phyloP scores from a whole-genome alignment of 2,113 vertebrate genomes.

The Tragelaphus imberbis region DNA sequence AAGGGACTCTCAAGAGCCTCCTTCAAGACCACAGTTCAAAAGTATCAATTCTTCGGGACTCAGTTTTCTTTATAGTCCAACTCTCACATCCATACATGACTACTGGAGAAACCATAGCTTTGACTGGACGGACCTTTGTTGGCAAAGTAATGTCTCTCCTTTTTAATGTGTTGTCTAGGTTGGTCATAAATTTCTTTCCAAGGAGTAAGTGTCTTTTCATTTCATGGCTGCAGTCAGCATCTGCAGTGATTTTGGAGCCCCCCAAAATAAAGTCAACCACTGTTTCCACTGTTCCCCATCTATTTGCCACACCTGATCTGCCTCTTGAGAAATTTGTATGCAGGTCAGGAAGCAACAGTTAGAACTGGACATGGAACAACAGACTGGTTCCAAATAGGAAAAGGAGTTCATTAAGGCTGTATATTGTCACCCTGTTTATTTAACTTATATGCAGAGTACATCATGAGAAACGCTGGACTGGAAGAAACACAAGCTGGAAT shows the following conservation, averaged over 20 bases:
- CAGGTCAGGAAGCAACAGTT: no score
- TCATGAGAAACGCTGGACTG: no score
- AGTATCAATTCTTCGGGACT: not conserved
- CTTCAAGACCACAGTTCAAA: not conserved
- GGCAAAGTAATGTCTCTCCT: not conserved
- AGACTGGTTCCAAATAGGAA: no score
- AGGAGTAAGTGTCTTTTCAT: not conserved
- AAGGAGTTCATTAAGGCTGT: no score
- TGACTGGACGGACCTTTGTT: not conserved
- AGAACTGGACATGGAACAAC: no score
- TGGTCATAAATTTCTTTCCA: not conserved
- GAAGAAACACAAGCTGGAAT: no score
- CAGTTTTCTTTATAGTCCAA: not conserved
- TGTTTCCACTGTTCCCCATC: not conserved
- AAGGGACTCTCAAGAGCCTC: not conserved
- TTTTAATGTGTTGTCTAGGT: not conserved
- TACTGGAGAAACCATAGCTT: not conserved
- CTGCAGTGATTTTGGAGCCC: not conserved
- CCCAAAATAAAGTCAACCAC: not conserved
- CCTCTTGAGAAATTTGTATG: no score
- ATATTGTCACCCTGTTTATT: no score
- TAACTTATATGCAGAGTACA: no score
- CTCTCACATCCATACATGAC: not conserved
- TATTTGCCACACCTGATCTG: not conserved
- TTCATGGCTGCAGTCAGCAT: not conserved